phyloP scores from a whole-genome alignment of 2,113 vertebrate genomes.

The Corynorhinus townsendii region DNA sequence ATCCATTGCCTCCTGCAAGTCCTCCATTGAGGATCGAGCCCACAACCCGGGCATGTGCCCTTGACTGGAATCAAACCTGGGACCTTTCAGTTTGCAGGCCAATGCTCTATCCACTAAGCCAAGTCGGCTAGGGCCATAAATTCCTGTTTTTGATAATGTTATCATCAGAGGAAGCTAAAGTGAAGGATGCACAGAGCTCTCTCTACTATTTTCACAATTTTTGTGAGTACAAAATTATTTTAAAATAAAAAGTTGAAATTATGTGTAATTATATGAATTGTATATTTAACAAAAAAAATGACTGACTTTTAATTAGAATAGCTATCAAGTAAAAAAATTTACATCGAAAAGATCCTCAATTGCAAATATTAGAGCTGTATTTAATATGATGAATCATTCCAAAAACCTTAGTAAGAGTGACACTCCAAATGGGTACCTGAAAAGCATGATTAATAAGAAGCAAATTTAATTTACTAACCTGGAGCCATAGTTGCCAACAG shows the following conservation, averaged over 20 bases:
- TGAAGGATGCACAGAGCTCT: not conserved
- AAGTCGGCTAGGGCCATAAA: no score
- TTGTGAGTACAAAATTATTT: not conserved
- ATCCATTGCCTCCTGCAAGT: no score
- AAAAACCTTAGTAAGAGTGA: not conserved
- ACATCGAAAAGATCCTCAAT: not conserved
- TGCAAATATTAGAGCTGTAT: not conserved
- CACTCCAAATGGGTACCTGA: not conserved
- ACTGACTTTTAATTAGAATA: not conserved
- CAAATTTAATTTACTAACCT: not conserved
- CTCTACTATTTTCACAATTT: not conserved
- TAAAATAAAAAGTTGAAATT: not conserved
- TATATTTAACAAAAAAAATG: not conserved
- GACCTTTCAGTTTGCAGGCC: no score
- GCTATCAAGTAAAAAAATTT: not conserved
- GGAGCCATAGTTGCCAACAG: not conserved
- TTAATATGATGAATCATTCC: not conserved
- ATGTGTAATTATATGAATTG: not conserved
- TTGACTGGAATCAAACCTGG: no score
- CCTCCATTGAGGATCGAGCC: no score
- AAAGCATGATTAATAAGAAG: not conserved
- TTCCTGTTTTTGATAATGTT: not conserved
- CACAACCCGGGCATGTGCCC: no score
- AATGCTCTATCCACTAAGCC: no score
- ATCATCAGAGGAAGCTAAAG: not conserved